These are phyloP conservation scores for Eriosoma lanigerum DNA, from an alignment of 1,140 invertebrate genomes.

Conservation along the genomic window DNA sequence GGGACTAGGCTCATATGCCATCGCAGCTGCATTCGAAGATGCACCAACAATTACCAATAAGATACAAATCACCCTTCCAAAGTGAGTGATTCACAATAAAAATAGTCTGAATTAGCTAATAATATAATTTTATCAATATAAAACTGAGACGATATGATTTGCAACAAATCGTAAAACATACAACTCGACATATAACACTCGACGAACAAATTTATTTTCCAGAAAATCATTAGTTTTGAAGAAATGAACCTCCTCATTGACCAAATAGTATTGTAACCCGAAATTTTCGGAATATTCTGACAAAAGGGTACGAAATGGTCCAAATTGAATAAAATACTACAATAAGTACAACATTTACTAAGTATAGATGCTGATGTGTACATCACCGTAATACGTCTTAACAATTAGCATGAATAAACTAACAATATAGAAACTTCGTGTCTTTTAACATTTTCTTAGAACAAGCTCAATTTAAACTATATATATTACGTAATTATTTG, in stretches of 20 bases:
- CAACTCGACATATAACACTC: background rate
- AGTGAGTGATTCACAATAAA: background rate
- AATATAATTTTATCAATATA: background rate
- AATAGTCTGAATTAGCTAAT: too few relatives aligned
- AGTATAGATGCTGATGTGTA: too few relatives aligned
- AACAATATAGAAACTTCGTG: too few relatives aligned
- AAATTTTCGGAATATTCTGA: constrained; percentile 9
- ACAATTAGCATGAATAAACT: too few relatives aligned
- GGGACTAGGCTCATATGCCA: constrained; percentile 23
- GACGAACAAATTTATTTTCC: constrained; percentile 27
- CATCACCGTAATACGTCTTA: too few relatives aligned
- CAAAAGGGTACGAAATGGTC: constrained; percentile 15
- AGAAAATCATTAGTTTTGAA: constrained; percentile 39
- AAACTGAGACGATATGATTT: background rate
- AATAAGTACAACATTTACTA: too few relatives aligned
- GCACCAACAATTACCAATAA: background rate
- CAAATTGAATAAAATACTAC: background rate
- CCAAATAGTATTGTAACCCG: constrained; percentile 19
- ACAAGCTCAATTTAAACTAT: background rate
- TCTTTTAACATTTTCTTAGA: background rate
- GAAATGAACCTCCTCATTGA: constrained; percentile 25
- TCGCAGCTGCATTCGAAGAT: constrained; percentile 37
- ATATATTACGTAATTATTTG: background rate
- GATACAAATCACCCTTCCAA: constrained; percentile 37
- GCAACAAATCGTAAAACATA: background rate